Percentiles rank a stretch among this genome's conserved stretches.
phyloP scores from a whole-genome alignment of 2,888 invertebrate species.

The Chouioia cunea region DNA sequence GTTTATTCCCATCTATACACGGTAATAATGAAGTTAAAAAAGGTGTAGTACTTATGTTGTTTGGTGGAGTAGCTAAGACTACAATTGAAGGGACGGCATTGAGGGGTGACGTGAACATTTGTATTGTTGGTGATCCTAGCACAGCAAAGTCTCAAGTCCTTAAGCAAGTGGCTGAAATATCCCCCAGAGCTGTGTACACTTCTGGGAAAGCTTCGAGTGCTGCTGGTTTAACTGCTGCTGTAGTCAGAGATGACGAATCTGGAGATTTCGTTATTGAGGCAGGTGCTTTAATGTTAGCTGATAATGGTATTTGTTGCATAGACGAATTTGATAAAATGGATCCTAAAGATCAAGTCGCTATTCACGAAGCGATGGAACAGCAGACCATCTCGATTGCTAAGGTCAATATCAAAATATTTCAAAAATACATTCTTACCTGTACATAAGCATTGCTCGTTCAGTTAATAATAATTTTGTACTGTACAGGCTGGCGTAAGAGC shows the following conservation, averaged over 20 bases:
- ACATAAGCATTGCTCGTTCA: background rate
- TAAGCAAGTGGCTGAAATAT: conserved; percentile 94
- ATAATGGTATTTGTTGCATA: conserved; percentile 98
- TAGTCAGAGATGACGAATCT: conserved; percentile 97
- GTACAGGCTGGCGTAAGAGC: conserved; percentile 93
- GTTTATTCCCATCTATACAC: conserved; percentile 96
- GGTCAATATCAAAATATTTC: conserved; percentile 67
- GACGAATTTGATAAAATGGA: conserved; percentile 99
- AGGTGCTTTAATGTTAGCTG: conserved; percentile 99
- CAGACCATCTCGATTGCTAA: conserved; percentile 99
- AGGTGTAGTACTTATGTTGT: conserved; percentile 92
- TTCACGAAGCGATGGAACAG: conserved; percentile 99
- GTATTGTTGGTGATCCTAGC: conserved; percentile 98
- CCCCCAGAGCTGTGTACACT: conserved; percentile 96
- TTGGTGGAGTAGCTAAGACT: conserved; percentile 96
- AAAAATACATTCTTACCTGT: background rate
- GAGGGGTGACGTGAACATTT: conserved; percentile 97
- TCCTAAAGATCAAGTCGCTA: conserved; percentile 95
- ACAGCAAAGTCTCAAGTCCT: conserved; percentile 98
- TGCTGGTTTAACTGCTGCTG: conserved; percentile 98
- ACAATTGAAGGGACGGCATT: conserved; percentile 92
- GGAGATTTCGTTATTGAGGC: conserved; percentile 99
- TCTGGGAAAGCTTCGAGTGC: conserved; percentile 98
- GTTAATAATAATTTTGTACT: conserved; percentile 3
- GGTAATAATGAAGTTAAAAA: conserved; percentile 97